Percentiles rank a stretch among this genome's conserved stretches.
phyloP scores from a whole-genome alignment of 2,888 invertebrate species.

The Colostygia pectinataria region DNA sequence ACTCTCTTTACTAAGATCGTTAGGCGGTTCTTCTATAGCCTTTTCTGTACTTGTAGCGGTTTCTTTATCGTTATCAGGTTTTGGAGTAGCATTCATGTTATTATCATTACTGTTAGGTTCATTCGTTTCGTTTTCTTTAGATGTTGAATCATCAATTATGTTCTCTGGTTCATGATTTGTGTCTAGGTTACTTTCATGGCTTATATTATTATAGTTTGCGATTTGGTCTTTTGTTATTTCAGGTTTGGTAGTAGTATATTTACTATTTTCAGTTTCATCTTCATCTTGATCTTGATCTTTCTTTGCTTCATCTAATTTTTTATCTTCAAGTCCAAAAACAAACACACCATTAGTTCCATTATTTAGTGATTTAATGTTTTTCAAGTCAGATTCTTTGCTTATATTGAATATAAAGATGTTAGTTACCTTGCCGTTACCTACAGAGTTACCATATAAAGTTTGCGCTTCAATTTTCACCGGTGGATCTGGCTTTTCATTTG shows the following conservation, averaged over 20 bases:
- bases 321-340: constrained; percentile 22
- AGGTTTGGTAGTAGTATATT: not conserved
- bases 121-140: not conserved
- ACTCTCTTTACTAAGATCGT: not conserved
- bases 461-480: constrained; percentile 39
- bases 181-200: not conserved
- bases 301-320: not conserved
- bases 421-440: constrained; percentile 55
- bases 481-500: constrained; percentile 16
- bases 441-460: constrained; percentile 50
- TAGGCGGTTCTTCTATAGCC: not conserved
- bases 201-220: not conserved
- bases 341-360: constrained; percentile 33
- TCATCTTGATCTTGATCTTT: not conserved
- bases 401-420: constrained; percentile 60
- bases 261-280: constrained; percentile 1
- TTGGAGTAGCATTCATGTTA: constrained; percentile 1
- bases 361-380: constrained; percentile 32
- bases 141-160: constrained; percentile 4
- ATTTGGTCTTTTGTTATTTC: not conserved
- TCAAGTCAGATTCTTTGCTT: constrained; percentile 35
- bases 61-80: constrained; percentile 3
- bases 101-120: not conserved
- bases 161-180: not conserved
- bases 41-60: not conserved